A percentile compares a stretch with the other conserved stretches of the same genome.
These are phyloP conservation scores for Caenorhabditis imperialis DNA, from an alignment of 2,888 invertebrate genomes.

Conservation along the genomic window DNA sequence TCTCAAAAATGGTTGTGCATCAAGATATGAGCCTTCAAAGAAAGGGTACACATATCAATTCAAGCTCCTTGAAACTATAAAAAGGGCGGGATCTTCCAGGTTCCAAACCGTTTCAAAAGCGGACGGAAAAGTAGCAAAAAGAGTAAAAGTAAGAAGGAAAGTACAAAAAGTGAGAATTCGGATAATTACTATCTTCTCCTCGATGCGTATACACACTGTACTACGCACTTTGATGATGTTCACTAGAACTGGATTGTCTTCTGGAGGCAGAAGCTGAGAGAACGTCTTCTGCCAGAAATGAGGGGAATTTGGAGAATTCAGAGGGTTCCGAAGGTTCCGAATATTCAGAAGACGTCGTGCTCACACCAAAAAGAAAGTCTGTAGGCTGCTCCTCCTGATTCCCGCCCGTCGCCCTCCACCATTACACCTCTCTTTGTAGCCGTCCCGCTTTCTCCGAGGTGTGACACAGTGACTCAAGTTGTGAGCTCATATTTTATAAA, in stretches of 20 bases:
- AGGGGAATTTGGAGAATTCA: neutral
- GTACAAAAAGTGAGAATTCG: too few relatives aligned
- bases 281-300: slow-evolving; percentile 16
- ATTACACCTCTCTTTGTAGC: neutral
- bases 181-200: slow-evolving; percentile 43
- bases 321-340: neutral
- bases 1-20: too few relatives aligned
- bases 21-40: too few relatives aligned
- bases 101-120: neutral
- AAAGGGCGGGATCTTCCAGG: too few relatives aligned
- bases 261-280: neutral
- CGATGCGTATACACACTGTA: slow-evolving; percentile 25
- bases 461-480: slow-evolving; percentile 25
- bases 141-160: neutral
- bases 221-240: slow-evolving; percentile 43
- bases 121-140: slow-evolving; percentile 1
- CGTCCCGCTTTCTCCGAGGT: neutral
- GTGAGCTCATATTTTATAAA: slow-evolving; percentile 49
- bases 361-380: too few relatives aligned
- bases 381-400: too few relatives aligned
- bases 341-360: too few relatives aligned
- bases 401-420: too few relatives aligned
- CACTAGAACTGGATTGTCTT: slow-evolving; percentile 16
- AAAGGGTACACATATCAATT: too few relatives aligned
- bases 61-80: too few relatives aligned